Evolutionary conservation across 2,113 vertebrate species (phyloP).

Genomic region (Vanacampus margaritifer): DNA sequence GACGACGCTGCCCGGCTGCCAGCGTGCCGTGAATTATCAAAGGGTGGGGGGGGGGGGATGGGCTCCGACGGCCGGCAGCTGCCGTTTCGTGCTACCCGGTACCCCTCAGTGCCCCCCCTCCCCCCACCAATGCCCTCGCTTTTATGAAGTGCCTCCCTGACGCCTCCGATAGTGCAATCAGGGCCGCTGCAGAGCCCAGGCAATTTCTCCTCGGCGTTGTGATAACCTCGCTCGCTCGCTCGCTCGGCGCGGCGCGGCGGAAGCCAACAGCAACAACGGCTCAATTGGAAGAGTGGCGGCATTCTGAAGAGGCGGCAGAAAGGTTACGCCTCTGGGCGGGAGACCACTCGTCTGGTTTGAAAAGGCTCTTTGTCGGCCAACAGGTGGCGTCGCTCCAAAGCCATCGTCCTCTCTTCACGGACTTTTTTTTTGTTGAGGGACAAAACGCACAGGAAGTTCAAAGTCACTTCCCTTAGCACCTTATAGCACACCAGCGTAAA

Average conservation of each 20-base stretch:
- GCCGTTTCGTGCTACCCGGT: conserved; percentile 58
- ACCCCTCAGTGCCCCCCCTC: conserved; percentile 60
- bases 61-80: conserved; percentile 57
- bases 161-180: conserved; percentile 81
- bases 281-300: conserved; percentile 76
- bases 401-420: neutral
- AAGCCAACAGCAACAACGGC: conserved; percentile 74
- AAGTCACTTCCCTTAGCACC: neutral
- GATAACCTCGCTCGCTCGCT: conserved; percentile 80
- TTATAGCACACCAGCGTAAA: neutral
- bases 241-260: conserved; percentile 39
- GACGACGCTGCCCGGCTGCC: conserved; percentile 67
- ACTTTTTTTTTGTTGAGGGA: neutral
- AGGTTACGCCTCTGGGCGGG: conserved; percentile 56
- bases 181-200: conserved; percentile 77
- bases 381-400: conserved; percentile 3
- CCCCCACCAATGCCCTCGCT: conserved; percentile 21
- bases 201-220: conserved; percentile 80
- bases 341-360: neutral
- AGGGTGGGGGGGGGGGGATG: conserved; percentile 49
- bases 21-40: conserved; percentile 74
- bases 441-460: neutral
- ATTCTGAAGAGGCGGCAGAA: conserved; percentile 59
- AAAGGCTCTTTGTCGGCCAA: conserved; percentile 8
- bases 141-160: conserved; percentile 80